Evolutionary conservation across 1,140 invertebrate genomes (phyloP).

Genomic region (Heliconius hermathena): DNA sequence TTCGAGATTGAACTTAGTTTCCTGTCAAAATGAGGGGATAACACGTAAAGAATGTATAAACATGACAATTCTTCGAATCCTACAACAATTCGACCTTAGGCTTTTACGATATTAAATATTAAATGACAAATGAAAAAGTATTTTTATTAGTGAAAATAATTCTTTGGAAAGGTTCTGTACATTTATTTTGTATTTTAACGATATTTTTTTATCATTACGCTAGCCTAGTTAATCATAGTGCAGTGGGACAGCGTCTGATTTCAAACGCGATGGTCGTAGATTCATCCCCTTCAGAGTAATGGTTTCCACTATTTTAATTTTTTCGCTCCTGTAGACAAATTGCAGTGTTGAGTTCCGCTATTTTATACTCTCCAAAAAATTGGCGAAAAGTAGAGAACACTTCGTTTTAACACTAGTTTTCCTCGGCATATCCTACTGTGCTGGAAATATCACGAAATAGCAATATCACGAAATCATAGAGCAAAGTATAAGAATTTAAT

Average conservation of each 20-base stretch:
- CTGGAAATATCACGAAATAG: too few species aligned
- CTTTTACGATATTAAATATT: constrained; percentile 8
- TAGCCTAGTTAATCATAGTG: too few species aligned
- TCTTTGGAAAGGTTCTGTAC: background rate
- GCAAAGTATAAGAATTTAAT: background rate
- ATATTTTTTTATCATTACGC: too few species aligned
- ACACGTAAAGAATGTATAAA: background rate
- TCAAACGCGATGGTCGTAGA: too few species aligned
- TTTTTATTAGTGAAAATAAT: background rate
- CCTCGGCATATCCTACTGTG: too few species aligned
- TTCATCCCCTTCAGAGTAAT: too few species aligned
- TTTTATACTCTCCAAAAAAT: too few species aligned
- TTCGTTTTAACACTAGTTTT: too few species aligned
- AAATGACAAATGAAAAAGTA: constrained; percentile 3
- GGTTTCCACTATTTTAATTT: too few species aligned
- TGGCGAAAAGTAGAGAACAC: too few species aligned
- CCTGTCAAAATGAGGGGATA: background rate
- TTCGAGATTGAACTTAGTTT: background rate
- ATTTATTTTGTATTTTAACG: background rate
- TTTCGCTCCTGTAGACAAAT: background rate
- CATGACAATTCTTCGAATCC: background rate
- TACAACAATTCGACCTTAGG: background rate
- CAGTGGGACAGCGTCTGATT: too few species aligned
- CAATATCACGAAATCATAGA: too few species aligned
- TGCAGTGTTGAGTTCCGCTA: background rate